Conservation (phyloP, 2,888 invertebrate species). For the Coleophora flavipennella region DNA sequence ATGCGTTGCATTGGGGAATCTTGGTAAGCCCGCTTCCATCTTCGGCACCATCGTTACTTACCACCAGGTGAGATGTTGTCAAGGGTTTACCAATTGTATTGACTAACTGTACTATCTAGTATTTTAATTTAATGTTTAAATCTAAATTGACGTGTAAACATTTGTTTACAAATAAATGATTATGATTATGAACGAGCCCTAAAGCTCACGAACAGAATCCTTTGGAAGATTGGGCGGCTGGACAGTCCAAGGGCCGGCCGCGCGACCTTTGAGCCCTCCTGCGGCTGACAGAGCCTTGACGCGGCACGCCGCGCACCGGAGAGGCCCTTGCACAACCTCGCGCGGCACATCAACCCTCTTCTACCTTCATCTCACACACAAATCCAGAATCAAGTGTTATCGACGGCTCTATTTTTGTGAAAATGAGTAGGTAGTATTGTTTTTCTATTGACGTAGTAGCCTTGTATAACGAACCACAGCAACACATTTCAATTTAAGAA, state of each 20-base stretch:
- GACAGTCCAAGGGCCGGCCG: slow-evolving; percentile 9
- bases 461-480: too few species aligned
- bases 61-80: too few species aligned
- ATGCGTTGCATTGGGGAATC: too few species aligned
- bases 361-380: slow-evolving; percentile 42
- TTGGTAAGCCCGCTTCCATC: too few species aligned
- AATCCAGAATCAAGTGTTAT: slow-evolving; percentile 33
- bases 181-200: slow-evolving; percentile 22
- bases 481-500: too few species aligned
- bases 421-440: too few species aligned
- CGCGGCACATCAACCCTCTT: slow-evolving; percentile 41
- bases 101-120: too few species aligned
- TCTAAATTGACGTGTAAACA: too few species aligned
- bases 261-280: slow-evolving; percentile 48
- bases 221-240: slow-evolving; percentile 33
- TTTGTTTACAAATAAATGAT: background rate
- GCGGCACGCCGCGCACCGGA: slow-evolving; percentile 35
- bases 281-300: slow-evolving; percentile 59
- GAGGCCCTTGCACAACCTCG: slow-evolving; percentile 53
- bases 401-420: slow-evolving; percentile 29
- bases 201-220: slow-evolving; percentile 44
- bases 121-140: too few species aligned
- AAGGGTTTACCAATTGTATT: too few species aligned
- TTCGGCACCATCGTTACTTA: too few species aligned
- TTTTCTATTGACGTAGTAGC: too few species aligned